Base-by-base conservation (phyloP, 2,888 invertebrate genomes). In the Nesidiocoris tenuis region DNA sequence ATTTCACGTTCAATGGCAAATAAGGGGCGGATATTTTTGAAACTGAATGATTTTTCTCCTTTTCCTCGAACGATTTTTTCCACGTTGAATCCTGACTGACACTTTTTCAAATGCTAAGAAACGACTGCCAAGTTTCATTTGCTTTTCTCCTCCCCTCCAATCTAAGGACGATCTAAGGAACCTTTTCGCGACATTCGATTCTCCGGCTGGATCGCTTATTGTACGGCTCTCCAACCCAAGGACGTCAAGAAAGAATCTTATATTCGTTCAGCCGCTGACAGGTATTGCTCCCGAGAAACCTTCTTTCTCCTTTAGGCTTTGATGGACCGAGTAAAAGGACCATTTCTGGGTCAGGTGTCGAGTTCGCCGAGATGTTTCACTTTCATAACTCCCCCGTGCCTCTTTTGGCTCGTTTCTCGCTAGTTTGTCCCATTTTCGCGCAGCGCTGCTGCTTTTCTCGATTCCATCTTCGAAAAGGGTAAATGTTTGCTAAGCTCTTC, bases 311-410 rank as follows among this genome's bases (percentile, higher is more conserved):
- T 39, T 39, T 12, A 39, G 39, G 39, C 39, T 39, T 39, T 39
- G 39, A 39, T 39, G 39, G 39, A 39, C 39, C 39, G 12, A 39
- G 39, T 39, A 39, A 39, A 39, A 39, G 39, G 39, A 12, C 19
- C 19, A 59, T 65, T 65, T 65, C 39, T 18, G 17, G 65, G 65
- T 65, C 65, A 25, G 39, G 65, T 65, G 65, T 25, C 65, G 25
- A 25, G 25, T 65, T 16, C 12, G 24, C 65, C 3, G 25, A 65
- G 25, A 25, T 65, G 24, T 21, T 19, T 65, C 39, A 24, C 65
- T 65, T 65, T 24, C 19, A 65, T 65, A 25, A 9, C 39, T 24
- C 17, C 25, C 25, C 65, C 17, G 9, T 65, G 9, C 24, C 39
- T 9, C 9, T 65, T 25, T 65, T 59, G 5, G 18, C n/a, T 18